Evolutionary conservation across 2,113 vertebrate genomes (phyloP), one percentile per base, ranked within the genome.

Genomic region (Fulica atra): DNA sequence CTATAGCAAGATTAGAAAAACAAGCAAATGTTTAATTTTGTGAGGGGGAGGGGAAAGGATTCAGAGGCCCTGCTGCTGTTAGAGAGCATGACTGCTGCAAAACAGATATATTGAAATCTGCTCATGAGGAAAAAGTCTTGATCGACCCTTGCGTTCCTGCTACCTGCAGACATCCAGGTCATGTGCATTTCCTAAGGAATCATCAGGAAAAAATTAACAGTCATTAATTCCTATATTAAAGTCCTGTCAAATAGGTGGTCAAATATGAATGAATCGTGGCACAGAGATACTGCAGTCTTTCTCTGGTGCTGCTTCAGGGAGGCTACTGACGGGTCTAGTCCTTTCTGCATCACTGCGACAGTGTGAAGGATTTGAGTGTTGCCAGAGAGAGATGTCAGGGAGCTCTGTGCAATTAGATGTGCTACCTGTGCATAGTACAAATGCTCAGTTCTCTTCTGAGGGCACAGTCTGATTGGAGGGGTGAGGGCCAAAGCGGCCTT

Each of bases 1-100:
- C 83, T 94, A 17, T 78, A 86, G 95, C 70, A 94, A 94, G 94
- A 97, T 92, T 94, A 92, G 94, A 88, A 95, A 96, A 97, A 93
- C 79, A 92, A 96, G 89, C 83, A 96, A 91, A 93, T 95, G 38
- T 77, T 94, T 95, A 86, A 92, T 86, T 97, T 97, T 96, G 25
- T 83, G 50, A 48, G 79, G 68, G 89, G 53, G 38, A 96, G 81
- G 92, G 79, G 89, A 92, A 86, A 89, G 46, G n/a, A 71, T 61
- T 89, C 46, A 5, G 74, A 83, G 88, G 35, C 40, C 36, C 42
- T 63, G 23, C 44, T 93, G 83, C 82, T 76, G 63, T 51, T 91
- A 13, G 50, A 78, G 38, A 69, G 29, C 13, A 25, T n/a, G 31
- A 59, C 53, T 80, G 84, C 68, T 82, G 59, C 26, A 76, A 84